Conservation (phyloP, 1,140 invertebrate species). For the Cyrtorhinus lividipennis region DNA sequence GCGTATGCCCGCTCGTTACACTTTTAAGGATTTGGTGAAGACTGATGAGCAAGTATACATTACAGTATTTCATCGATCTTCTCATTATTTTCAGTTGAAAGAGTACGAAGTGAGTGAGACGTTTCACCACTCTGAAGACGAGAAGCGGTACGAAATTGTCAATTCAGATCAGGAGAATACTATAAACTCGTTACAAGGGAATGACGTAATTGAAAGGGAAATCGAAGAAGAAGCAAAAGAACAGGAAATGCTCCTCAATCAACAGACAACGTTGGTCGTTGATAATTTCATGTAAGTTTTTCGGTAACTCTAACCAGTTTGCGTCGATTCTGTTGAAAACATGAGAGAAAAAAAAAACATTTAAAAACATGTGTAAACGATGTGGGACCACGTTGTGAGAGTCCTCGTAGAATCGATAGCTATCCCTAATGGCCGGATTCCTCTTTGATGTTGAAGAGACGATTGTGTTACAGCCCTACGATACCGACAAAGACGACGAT, state of each 20-base stretch:
- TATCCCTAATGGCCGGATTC: no score
- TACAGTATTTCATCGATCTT: no score
- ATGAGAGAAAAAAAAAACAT: no score
- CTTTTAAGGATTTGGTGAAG: no score
- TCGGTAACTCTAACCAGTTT: no score
- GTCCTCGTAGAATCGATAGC: no score
- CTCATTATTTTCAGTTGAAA: slow-evolving; percentile 49
- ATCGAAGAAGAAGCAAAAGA: slow-evolving; percentile 59
- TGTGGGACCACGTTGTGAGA: no score
- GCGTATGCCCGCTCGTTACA: no score
- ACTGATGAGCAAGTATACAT: no score
- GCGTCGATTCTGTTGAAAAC: no score
- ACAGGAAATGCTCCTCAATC: slow-evolving; percentile 35
- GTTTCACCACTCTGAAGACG: slow-evolving; percentile 63
- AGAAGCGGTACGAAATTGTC: slow-evolving; percentile 57
- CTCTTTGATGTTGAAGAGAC: no score
- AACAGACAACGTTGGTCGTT: slow-evolving; percentile 7
- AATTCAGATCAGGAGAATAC: slow-evolving; percentile 44
- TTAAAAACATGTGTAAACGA: no score
- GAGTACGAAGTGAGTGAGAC: slow-evolving; percentile 75
- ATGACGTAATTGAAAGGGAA: slow-evolving; percentile 59
- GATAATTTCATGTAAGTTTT: slow-evolving; percentile 15
- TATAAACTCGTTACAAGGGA: slow-evolving; percentile 41
- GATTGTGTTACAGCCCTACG: slow-evolving; percentile 3
- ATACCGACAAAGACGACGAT: slow-evolving; percentile 25